Conservation (phyloP, 2,888 invertebrate species). For the Philereme vetulata region DNA sequence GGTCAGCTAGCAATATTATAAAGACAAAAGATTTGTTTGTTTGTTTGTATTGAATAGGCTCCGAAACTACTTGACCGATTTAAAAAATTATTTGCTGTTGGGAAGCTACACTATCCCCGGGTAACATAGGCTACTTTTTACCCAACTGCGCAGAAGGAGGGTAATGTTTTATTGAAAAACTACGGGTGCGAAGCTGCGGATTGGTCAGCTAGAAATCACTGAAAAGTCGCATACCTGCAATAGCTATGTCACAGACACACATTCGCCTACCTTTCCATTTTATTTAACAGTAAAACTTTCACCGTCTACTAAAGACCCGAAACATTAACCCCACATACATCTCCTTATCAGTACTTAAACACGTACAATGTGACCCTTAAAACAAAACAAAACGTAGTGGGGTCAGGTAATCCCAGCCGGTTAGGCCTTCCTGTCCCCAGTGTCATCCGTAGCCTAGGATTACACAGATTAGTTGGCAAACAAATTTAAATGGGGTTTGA, state of each 20-base stretch:
- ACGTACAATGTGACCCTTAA: constrained; percentile 35
- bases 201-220: too few relatives aligned
- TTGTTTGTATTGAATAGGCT: too few relatives aligned
- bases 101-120: too few relatives aligned
- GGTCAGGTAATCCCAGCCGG: constrained; percentile 36
- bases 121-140: too few relatives aligned
- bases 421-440: constrained; percentile 25
- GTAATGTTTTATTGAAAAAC: too few relatives aligned
- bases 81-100: too few relatives aligned
- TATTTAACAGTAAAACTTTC: constrained; percentile 12
- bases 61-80: too few relatives aligned
- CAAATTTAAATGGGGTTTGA: constrained; percentile 32
- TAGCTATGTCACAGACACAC: too few relatives aligned
- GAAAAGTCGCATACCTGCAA: constrained; percentile 1
- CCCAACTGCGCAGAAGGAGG: too few relatives aligned
- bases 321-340: constrained; percentile 33
- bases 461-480: constrained; percentile 36
- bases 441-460: constrained; percentile 39
- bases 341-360: constrained; percentile 41
- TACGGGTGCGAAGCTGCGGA: too few relatives aligned
- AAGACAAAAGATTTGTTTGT: too few relatives aligned
- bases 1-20: too few relatives aligned
- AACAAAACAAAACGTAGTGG: constrained; percentile 29
- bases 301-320: constrained; percentile 17
- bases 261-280: constrained; percentile 4